A percentile compares a stretch with the other conserved stretches of the same genome.
Evolutionary conservation across 1,140 invertebrate species (phyloP).

Genomic region (Aplysia californica): DNA sequence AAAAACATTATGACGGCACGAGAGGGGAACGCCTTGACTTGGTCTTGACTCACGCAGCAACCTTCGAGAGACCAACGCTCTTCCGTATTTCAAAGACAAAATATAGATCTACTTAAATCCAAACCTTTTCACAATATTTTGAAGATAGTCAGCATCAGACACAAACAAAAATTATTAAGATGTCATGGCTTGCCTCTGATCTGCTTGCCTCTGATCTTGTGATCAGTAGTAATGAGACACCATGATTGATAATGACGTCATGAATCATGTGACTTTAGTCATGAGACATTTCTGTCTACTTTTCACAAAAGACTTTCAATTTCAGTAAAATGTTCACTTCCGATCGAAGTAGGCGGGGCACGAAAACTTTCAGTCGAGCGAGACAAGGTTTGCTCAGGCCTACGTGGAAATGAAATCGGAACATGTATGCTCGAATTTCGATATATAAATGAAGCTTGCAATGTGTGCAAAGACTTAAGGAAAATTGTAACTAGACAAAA

Average conservation of each 20-base stretch:
- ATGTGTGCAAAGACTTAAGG: no score
- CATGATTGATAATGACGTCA: conserved; percentile 16
- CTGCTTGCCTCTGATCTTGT: neutral
- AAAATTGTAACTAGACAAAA: no score
- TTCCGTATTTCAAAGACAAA: no score
- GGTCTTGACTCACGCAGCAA: no score
- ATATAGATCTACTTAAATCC: no score
- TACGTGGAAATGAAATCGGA: no score
- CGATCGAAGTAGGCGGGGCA: neutral
- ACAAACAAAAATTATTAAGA: neutral
- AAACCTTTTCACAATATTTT: no score
- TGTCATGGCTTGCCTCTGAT: neutral
- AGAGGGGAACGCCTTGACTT: no score
- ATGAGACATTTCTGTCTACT: neutral
- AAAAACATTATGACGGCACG: no score
- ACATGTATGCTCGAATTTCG: no score
- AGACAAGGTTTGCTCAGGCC: neutral
- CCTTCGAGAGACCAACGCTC: no score
- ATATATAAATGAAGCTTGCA: no score
- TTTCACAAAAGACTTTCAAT: neutral
- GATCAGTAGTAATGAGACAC: neutral
- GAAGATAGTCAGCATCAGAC: neutral
- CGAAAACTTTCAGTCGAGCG: neutral
- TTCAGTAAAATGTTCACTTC: neutral
- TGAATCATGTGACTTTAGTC: conserved; percentile 5